phyloP scores from a whole-genome alignment of 2,113 vertebrate species.

The Passer montanus region DNA sequence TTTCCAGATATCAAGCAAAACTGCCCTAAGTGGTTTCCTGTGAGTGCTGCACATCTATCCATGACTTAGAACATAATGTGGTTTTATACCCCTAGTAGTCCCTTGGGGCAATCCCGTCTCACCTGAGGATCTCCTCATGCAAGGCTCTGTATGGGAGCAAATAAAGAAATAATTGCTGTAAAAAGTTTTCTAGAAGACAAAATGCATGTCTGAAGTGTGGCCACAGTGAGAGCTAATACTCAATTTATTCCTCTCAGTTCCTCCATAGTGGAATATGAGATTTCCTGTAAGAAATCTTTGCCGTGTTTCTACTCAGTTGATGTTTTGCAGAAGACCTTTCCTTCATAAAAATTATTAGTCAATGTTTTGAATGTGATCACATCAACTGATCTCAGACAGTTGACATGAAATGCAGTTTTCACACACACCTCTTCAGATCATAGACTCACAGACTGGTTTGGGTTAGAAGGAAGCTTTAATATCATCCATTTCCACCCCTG shows the following conservation, averaged over 20 bases:
- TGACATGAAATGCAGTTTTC: neutral
- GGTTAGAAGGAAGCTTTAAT: neutral
- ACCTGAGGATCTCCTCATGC: neutral
- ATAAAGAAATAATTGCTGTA: neutral
- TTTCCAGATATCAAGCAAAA: neutral
- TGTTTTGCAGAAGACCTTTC: neutral
- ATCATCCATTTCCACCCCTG: neutral
- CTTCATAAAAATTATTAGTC: neutral
- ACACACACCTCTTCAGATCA: neutral
- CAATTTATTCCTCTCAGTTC: neutral
- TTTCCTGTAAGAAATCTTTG: neutral
- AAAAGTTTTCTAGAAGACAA: neutral
- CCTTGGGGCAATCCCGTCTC: neutral
- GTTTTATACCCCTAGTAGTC: neutral
- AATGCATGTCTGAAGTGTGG: neutral
- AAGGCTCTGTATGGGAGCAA: neutral
- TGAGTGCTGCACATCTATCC: neutral
- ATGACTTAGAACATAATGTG: neutral
- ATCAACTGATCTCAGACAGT: neutral
- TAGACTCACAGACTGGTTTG: neutral
- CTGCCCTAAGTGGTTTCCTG: neutral
- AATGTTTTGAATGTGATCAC: neutral
- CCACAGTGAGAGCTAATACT: neutral
- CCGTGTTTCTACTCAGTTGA: neutral
- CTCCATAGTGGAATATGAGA: neutral